phyloP scores from a whole-genome alignment of 2,888 invertebrate genomes.

The Exocentrus adspersus region DNA sequence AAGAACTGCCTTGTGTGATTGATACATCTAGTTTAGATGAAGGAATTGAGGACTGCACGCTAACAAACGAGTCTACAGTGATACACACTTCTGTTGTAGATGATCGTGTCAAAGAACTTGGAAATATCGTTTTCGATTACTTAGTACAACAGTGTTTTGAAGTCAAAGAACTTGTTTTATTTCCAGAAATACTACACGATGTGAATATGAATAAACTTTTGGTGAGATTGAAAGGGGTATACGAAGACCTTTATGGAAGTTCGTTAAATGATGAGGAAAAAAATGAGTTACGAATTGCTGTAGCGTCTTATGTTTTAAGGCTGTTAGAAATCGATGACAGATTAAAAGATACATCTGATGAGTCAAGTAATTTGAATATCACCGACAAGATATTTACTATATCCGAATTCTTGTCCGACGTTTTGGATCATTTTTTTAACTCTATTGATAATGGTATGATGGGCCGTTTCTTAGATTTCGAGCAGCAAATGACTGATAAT shows the following conservation, averaged over 20 bases:
- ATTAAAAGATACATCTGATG: slow-evolving; percentile 35
- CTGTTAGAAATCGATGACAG: slow-evolving; percentile 48
- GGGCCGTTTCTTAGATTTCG: slow-evolving; percentile 37
- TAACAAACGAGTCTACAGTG: slow-evolving; percentile 23
- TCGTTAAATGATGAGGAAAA: slow-evolving; percentile 49
- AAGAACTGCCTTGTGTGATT: neutral
- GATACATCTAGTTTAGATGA: slow-evolving; percentile 38
- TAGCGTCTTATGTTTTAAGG: slow-evolving; percentile 48
- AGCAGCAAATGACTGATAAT: slow-evolving; percentile 30
- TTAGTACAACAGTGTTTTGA: slow-evolving; percentile 56
- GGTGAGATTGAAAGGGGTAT: slow-evolving; percentile 46
- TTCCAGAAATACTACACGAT: slow-evolving; percentile 58
- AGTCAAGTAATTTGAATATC: slow-evolving; percentile 39
- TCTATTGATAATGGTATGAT: slow-evolving; percentile 24
- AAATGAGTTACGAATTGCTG: slow-evolving; percentile 50
- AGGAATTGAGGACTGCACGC: slow-evolving; percentile 50
- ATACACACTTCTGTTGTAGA: slow-evolving; percentile 24
- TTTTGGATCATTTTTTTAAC: slow-evolving; percentile 57
- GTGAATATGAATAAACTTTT: slow-evolving; percentile 52
- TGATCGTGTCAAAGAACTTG: slow-evolving; percentile 42
- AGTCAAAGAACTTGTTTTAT: slow-evolving; percentile 55
- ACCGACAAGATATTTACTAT: slow-evolving; percentile 57
- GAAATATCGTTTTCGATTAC: slow-evolving; percentile 53
- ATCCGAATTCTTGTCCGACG: slow-evolving; percentile 58
- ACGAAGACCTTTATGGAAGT: slow-evolving; percentile 49